phyloP scores from a whole-genome alignment of 2,113 vertebrate species.

The Oxyruncus cristatus region DNA sequence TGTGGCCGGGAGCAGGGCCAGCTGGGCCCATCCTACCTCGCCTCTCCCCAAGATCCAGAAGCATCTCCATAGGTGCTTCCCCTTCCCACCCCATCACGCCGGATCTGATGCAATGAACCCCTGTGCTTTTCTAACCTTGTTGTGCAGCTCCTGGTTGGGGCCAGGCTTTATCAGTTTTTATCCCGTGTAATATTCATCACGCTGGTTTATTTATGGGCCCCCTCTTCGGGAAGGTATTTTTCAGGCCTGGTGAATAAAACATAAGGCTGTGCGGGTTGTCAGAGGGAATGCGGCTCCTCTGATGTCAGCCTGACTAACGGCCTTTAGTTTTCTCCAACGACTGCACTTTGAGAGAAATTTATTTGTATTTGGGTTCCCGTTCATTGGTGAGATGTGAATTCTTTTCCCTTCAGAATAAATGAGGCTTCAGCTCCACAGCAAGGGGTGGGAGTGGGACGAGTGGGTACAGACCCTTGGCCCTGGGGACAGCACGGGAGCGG shows the following conservation, averaged over 20 bases:
- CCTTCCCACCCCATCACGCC: not conserved
- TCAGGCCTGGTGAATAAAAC: slow-evolving; percentile 89
- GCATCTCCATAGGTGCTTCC: accelerated
- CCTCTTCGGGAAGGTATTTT: slow-evolving; percentile 79
- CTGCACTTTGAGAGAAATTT: slow-evolving; percentile 69
- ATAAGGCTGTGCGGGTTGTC: slow-evolving; percentile 73
- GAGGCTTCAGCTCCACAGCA: not conserved
- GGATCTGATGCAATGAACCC: not conserved
- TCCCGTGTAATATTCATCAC: slow-evolving; percentile 74
- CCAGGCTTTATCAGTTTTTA: slow-evolving; percentile 67
- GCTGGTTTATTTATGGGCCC: slow-evolving; percentile 75
- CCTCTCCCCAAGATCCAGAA: not conserved
- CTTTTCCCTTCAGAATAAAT: slow-evolving; percentile 40
- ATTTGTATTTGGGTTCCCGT: slow-evolving; percentile 68
- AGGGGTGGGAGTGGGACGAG: accelerated
- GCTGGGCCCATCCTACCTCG: not conserved
- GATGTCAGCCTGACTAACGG: slow-evolving; percentile 68
- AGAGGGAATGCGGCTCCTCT: slow-evolving; percentile 41
- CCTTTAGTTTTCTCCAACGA: slow-evolving; percentile 62
- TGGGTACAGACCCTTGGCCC: accelerated
- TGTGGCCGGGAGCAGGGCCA: accelerated
- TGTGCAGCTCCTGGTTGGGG: not conserved
- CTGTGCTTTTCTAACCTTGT: not conserved
- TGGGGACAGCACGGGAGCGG: accelerated
- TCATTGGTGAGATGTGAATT: slow-evolving; percentile 18